Percentiles rank a stretch among this genome's conserved stretches.
These are phyloP conservation scores for Microcebus murinus DNA, from an alignment of 2,113 vertebrate species.

Conservation along the genomic window DNA sequence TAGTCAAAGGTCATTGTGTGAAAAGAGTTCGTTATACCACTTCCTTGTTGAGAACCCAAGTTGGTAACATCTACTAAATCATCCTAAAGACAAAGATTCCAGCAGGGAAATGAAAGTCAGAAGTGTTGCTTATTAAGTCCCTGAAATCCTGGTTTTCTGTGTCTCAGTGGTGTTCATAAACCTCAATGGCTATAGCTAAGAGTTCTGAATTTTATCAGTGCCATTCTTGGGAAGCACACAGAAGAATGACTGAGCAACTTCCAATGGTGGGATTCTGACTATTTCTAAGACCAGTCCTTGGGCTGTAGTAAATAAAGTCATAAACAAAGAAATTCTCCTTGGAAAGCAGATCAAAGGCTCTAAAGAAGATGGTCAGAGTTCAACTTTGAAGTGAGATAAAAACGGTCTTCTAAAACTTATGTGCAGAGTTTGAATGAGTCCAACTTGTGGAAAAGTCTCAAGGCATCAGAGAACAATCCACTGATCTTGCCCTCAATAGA, in stretches of 20 bases:
- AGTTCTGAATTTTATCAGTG: slow-evolving; percentile 9
- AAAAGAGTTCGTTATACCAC: background rate
- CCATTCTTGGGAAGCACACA: background rate
- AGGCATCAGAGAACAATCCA: background rate
- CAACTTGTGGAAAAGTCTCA: background rate
- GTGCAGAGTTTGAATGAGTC: slow-evolving; percentile 22
- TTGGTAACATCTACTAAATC: slow-evolving; percentile 59
- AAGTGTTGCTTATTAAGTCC: slow-evolving; percentile 37
- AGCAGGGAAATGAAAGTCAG: background rate
- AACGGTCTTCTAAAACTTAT: background rate
- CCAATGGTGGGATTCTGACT: background rate
- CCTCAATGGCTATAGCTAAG: background rate
- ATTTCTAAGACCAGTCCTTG: slow-evolving; percentile 41
- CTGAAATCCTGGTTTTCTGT: slow-evolving; percentile 2
- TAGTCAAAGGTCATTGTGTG: slow-evolving; percentile 5
- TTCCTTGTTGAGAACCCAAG: background rate
- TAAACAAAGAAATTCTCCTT: background rate
- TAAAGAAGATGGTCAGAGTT: slow-evolving; percentile 9
- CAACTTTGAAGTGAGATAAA: slow-evolving; percentile 28
- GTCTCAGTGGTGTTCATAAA: background rate
- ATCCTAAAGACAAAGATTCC: slow-evolving; percentile 40
- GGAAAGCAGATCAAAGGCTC: background rate
- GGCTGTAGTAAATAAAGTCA: slow-evolving; percentile 4
- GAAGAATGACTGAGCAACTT: background rate
- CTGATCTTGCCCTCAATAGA: background rate